Percentiles rank a stretch among this genome's conserved stretches.
These are phyloP conservation scores for Pseudococcus viburni DNA, from an alignment of 2,888 invertebrate species.

Conservation along the genomic window DNA sequence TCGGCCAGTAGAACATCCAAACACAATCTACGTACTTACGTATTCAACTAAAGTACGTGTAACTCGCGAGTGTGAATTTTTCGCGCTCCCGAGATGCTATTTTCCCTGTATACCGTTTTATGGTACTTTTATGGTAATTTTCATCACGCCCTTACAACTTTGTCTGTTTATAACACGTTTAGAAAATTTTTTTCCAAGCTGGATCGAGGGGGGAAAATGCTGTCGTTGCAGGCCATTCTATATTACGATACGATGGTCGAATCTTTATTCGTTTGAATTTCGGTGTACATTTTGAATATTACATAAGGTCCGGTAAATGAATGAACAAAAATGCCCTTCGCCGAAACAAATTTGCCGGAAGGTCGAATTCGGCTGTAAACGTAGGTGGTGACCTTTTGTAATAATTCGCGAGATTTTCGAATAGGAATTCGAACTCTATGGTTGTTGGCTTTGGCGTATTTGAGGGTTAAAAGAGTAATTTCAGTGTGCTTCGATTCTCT, in stretches of 20 bases:
- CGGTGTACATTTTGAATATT: not conserved
- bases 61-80: slow-evolving; percentile 42
- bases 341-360: not conserved
- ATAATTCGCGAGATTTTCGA: not conserved
- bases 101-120: not conserved
- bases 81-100: slow-evolving; percentile 25
- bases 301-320: not conserved
- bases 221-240: not conserved
- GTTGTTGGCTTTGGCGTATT: not conserved
- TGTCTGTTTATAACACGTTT: slow-evolving; percentile 18
- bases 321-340: not conserved
- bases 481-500: not conserved
- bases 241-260: not conserved
- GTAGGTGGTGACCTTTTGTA: not conserved
- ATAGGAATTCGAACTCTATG: not conserved
- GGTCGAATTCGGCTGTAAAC: not conserved
- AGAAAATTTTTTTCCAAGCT: not conserved
- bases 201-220: not conserved
- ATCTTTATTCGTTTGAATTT: slow-evolving; percentile 9
- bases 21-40: slow-evolving; percentile 10
- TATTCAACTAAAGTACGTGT: slow-evolving; percentile 15
- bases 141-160: slow-evolving; percentile 28
- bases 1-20: slow-evolving; percentile 2
- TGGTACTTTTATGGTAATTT: slow-evolving; percentile 32
- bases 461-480: not conserved